Percentiles rank a stretch among this genome's conserved stretches.
phyloP scores from a whole-genome alignment of 2,113 vertebrate genomes.

The Malaclemys terrapin region DNA sequence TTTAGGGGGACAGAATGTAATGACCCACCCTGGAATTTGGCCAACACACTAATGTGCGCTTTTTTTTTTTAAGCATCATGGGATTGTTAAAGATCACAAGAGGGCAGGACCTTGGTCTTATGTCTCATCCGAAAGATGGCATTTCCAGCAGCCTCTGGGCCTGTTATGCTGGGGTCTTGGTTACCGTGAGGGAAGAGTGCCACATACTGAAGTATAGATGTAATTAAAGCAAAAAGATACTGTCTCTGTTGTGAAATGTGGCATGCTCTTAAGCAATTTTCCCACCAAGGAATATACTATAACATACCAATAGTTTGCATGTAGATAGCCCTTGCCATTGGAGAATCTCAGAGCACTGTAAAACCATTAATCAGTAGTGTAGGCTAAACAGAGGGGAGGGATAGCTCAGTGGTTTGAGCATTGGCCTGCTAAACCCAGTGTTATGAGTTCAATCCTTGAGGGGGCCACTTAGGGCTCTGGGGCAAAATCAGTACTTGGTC shows the following conservation, averaged over 20 bases:
- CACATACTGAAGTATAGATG: slow-evolving; percentile 44
- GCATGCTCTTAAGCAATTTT: slow-evolving; percentile 15
- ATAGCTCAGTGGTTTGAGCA: too few species aligned
- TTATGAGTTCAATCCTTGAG: too few species aligned
- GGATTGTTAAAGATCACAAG: not conserved
- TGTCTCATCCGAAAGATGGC: slow-evolving; percentile 12
- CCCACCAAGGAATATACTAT: not conserved
- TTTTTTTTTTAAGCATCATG: not conserved
- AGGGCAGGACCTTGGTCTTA: not conserved
- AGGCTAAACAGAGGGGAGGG: not conserved
- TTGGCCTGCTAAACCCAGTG: too few species aligned
- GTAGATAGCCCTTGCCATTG: not conserved
- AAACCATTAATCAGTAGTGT: slow-evolving; percentile 23
- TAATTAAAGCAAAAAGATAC: slow-evolving; percentile 50
- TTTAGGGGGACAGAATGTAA: slow-evolving; percentile 49
- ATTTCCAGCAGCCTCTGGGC: not conserved
- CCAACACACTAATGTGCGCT: not conserved
- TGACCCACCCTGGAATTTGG: slow-evolving; percentile 18
- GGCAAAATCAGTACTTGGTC: too few species aligned
- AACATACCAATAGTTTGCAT: not conserved
- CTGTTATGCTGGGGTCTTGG: not conserved
- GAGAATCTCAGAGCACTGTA: slow-evolving; percentile 1
- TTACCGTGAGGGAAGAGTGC: slow-evolving; percentile 18
- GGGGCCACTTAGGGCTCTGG: too few species aligned
- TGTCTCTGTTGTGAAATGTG: slow-evolving; percentile 13